Conservation (phyloP, 2,113 vertebrate species). For the Rhadina sibilatrix region DNA sequence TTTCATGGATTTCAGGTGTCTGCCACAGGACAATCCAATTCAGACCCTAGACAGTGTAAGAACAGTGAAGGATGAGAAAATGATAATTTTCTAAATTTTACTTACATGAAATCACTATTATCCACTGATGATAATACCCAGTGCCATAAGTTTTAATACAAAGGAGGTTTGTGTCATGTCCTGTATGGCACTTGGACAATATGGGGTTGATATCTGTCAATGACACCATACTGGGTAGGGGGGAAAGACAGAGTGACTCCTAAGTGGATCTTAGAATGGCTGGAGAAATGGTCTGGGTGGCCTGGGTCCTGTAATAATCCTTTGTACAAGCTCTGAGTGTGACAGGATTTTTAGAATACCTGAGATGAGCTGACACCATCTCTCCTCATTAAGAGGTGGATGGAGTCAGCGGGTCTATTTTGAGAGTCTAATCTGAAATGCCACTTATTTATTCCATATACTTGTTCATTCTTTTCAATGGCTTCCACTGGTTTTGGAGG, state of each 20-base stretch:
- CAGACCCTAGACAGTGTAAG: background rate
- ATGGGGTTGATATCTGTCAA: background rate
- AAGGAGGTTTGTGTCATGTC: fast-evolving
- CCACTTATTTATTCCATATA: background rate
- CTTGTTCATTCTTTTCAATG: background rate
- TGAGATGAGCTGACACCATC: background rate
- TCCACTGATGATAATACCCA: background rate
- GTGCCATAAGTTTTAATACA: background rate
- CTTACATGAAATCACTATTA: background rate
- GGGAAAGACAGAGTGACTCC: background rate
- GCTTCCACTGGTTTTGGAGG: background rate
- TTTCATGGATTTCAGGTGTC: background rate
- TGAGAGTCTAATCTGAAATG: background rate
- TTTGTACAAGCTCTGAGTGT: background rate
- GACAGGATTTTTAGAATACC: background rate
- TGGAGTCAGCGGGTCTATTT: background rate
- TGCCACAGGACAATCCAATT: background rate
- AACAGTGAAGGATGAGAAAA: background rate
- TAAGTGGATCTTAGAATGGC: background rate
- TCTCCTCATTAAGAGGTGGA: background rate
- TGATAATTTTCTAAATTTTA: background rate
- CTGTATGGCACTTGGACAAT: background rate
- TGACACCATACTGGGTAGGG: background rate
- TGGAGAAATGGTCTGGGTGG: background rate
- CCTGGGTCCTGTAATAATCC: background rate